These are phyloP conservation scores for Smithornis capensis DNA, from an alignment of 2,113 vertebrate species.

Conservation along the genomic window DNA sequence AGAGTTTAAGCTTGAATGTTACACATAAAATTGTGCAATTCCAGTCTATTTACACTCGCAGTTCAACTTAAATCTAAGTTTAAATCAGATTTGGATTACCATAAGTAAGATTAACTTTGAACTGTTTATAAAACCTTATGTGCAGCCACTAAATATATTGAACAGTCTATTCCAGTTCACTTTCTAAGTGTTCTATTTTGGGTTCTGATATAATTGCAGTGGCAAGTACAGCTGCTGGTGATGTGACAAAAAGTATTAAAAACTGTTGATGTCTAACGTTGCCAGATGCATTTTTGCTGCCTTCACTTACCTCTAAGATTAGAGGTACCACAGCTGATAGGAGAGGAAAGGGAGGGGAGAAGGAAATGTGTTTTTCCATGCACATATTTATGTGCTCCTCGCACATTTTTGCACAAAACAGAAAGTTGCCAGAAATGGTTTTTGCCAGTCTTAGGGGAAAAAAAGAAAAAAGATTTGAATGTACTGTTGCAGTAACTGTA, in stretches of 20 bases:
- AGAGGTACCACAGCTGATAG: background rate
- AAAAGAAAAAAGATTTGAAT: too few relatives aligned
- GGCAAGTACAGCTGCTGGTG: conserved; percentile 21
- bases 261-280: background rate
- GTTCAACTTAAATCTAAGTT: conserved; percentile 12
- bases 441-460: background rate
- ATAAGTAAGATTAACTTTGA: background rate
- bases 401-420: background rate
- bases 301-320: background rate
- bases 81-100: conserved; percentile 10
- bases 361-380: background rate
- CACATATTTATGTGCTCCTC: background rate
- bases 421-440: background rate
- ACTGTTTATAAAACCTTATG: background rate
- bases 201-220: background rate
- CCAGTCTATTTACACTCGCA: background rate
- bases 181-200: conserved; percentile 38
- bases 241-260: conserved; percentile 13
- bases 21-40: background rate
- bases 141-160: background rate
- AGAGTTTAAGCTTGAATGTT: background rate
- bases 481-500: background rate
- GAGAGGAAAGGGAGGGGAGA: background rate
- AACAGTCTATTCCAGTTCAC: background rate
- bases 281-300: background rate